Evolutionary conservation across 2,888 invertebrate species (phyloP), one percentile per base, ranked within the genome.

Genomic region (Ligdia adustata): DNA sequence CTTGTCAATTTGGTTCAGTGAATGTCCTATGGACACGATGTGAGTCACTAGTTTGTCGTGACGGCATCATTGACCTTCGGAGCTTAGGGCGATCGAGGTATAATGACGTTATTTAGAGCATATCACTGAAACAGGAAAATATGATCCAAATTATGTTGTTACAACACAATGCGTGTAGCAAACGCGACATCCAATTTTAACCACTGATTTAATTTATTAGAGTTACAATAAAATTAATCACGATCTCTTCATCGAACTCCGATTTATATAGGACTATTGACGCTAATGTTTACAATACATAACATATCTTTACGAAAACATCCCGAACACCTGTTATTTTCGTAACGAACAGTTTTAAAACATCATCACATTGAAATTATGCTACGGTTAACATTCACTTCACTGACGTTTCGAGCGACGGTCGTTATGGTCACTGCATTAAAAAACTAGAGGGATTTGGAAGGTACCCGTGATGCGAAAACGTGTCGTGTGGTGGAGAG

Each of bases 401-500:
- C 37, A 42, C 45, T n/a, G 12, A 29, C 12, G 15, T 3, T 5
- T 31, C 31, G 20, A 12, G 26, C 1, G 22, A 22, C 16, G 16
- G 11, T 4, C 11, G 27, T n/a, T 28, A 18, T n/a, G 27, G 44
- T 48, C 45, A 55, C 52, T 55, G 48, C 44, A 49, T 48, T 41
- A 40, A 9, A n/a, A n/a, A 51, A 46, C 22, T n/a, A n/a, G n/a
- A n/a, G 46, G 32, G 35, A n/a, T n/a, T 45, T 39, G 33, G 14
- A 11, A n/a, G 13, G 22, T n/a, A 5, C 9, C 4, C 29, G 31
- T 31, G 43, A 24, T 56, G 59, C 46, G 46, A 62, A 54, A 46
- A 32, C 33, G 57, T 44, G 54, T 41, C 58, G 60, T 51, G 59
- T 57, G 59, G n/a, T 63, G 56, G 66, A 52, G 62, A 64, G 67